Evolutionary conservation across 1,140 invertebrate genomes (phyloP), one percentile per base, ranked within the genome.

Genomic region (Solenopsis fugax): DNA sequence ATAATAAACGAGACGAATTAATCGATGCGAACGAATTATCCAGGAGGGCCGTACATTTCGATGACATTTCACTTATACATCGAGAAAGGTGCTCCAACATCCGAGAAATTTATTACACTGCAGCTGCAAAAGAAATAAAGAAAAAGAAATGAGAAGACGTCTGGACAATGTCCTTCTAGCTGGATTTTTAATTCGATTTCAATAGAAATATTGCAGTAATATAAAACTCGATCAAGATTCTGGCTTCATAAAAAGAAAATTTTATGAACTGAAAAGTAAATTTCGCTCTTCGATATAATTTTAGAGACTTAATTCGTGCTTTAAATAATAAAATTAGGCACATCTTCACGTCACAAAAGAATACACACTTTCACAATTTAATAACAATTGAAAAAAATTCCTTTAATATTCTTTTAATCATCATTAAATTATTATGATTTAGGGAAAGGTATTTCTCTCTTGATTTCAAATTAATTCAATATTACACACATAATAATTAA

Each of bases 1-100:
- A 85, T 87, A 89, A 89, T 85, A 85, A 48, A 80, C 81, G 89
- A 89, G 82, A 84, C 73, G 54, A 60, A 37, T 37, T 60, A 90
- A 81, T 90, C 89, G 85, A 90, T 90, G 88, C 48, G 78, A n/a
- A 37, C 65, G 72, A 52, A 87, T 87, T 80, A 89, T 86, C 85
- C 48, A 58, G 72, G 84, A 87, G 58, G 72, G 87, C 50, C 45
- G 62, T 84, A 73, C 52, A 41, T 58, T 6, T 13, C 16, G 69
- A 21, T 9, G 65, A 54, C 16, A 37, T 21, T 34, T 21, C 41
- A 34, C 71, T 34, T 45, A 69, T 48, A 21, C 24, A 52, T 52
- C 18, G 18, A n/a, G 2, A 85, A 87, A 48, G 37, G 69, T 52
- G 64, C 21, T 18, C 13, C 50, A 48, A 60, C n/a, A 29, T 54